Evolutionary conservation across 2,888 invertebrate species (phyloP).

Genomic region (Lasioglossum zephyrum): DNA sequence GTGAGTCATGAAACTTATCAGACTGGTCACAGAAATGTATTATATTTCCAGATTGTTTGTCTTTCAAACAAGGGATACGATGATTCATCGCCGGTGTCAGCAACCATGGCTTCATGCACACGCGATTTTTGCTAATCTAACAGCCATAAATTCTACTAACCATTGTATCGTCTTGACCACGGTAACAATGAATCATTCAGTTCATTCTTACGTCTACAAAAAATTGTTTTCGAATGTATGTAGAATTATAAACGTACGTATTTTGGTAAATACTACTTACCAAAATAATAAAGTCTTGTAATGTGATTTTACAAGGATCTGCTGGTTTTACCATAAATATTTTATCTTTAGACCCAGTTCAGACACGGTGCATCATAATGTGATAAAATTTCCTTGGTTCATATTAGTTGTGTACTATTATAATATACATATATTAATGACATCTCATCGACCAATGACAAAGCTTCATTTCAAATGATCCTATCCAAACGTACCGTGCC

Average conservation of each 20-base stretch:
- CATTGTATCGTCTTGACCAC: constrained; percentile 97
- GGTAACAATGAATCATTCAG: constrained; percentile 80
- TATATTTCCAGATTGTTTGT: constrained; percentile 27
- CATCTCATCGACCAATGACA: constrained; percentile 44
- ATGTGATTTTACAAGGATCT: constrained; percentile 93
- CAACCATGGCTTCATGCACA: constrained; percentile 88
- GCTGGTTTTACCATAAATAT: constrained; percentile 98
- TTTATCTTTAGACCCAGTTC: constrained; percentile 90
- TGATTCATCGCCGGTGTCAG: constrained; percentile 86
- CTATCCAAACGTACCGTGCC: constrained; percentile 42
- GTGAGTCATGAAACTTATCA: constrained; percentile 9
- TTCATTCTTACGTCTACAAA: not conserved
- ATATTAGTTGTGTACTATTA: too few species aligned
- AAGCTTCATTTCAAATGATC: constrained; percentile 47
- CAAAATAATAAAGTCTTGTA: constrained; percentile 94
- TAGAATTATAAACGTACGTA: not conserved
- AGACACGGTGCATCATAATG: too few species aligned
- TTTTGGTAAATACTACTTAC: constrained; percentile 81
- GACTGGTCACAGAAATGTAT: constrained; percentile 27
- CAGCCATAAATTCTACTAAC: constrained; percentile 98
- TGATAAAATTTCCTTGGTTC: too few species aligned
- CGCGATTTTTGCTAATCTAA: constrained; percentile 97
- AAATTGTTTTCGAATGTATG: not conserved
- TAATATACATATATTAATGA: too few species aligned
- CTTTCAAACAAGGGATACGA: constrained; percentile 77